These are phyloP conservation scores for Euschistus heros DNA, from an alignment of 1,140 invertebrate genomes.

Conservation along the genomic window DNA sequence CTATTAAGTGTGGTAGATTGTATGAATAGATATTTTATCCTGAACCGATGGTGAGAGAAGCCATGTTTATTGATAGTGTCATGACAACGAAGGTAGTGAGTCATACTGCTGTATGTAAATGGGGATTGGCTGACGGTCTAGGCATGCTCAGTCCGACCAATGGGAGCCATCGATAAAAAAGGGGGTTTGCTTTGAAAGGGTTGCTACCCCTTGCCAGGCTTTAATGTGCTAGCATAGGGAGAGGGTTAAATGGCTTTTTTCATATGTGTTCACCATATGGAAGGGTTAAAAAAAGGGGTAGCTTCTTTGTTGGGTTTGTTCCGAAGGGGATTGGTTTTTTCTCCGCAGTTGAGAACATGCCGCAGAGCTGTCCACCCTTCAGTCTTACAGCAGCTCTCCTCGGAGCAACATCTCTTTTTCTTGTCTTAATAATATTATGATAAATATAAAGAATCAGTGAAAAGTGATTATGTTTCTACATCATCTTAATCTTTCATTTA, in stretches of 20 bases:
- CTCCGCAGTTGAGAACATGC: no score
- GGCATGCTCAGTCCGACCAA: neutral
- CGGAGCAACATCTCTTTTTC: no score
- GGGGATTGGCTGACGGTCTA: neutral
- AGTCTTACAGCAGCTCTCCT: no score
- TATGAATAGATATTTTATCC: no score
- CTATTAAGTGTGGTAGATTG: no score
- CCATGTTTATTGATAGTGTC: no score
- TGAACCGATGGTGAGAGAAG: no score
- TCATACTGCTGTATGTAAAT: neutral
- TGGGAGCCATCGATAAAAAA: neutral
- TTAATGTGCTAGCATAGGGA: neutral
- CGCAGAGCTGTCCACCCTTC: no score
- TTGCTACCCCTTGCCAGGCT: neutral
- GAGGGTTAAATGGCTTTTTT: neutral
- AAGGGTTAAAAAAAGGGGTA: conserved; percentile 2
- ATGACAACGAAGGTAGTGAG: neutral
- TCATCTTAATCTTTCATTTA: no score
- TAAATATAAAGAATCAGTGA: no score
- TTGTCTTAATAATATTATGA: no score
- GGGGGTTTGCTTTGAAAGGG: neutral
- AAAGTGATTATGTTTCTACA: no score
- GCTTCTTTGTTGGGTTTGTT: neutral
- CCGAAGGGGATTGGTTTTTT: neutral
- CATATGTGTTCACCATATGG: neutral